Evolutionary conservation across 2,797 vertebrate species (phyloP), one percentile per base, ranked within the genome.

Genomic region (Pseudochaenichthys georgianus): DNA sequence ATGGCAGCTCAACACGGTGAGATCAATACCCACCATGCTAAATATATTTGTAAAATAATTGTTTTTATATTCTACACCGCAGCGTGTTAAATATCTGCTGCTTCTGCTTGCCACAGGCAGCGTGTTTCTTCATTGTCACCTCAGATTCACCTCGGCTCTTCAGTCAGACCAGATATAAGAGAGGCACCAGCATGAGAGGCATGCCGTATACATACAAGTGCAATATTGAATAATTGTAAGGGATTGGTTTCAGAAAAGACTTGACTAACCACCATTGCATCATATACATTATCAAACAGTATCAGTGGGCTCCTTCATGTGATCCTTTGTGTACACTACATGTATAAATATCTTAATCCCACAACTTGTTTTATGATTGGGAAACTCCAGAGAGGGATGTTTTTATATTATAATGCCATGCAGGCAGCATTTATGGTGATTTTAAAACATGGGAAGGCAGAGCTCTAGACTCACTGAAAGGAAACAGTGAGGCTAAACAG

Each of bases 21-120:
- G 38, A 68, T 83, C 75, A 79, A 75, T 70, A 71, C 48, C 73
- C 70, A 31, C 63, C 13, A 15, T 9, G 3, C 46, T 60, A 73
- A 84, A 88, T 73, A 73, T 70, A 72, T 85, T 66, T 75, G 9
- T 68, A 17, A 65, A 73, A 69, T 75, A 77, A 81, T 81, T 76
- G 57, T 50, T 28, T 85, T 78, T 64, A 42, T 54, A 15, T 65
- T 71, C 13, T 48, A 50, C 83, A 47, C 58, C 9, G 77, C 28
- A 38, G 52, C 9, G 15, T 73, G 64, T 52, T 61, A 19, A 81
- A 64, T 64, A 46, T 74, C 62, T 51, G 43, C 0, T 47, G 62
- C 72, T 28, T 4, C 38, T 70, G 71, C 42, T 6, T 48, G 15
- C 76, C 63, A 66, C 64, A 70, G 82, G 69, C 61, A 28, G 55